Percentiles rank a stretch among this genome's conserved stretches.
phyloP scores from a whole-genome alignment of 2,113 vertebrate species.

The Melanocharis versteri region DNA sequence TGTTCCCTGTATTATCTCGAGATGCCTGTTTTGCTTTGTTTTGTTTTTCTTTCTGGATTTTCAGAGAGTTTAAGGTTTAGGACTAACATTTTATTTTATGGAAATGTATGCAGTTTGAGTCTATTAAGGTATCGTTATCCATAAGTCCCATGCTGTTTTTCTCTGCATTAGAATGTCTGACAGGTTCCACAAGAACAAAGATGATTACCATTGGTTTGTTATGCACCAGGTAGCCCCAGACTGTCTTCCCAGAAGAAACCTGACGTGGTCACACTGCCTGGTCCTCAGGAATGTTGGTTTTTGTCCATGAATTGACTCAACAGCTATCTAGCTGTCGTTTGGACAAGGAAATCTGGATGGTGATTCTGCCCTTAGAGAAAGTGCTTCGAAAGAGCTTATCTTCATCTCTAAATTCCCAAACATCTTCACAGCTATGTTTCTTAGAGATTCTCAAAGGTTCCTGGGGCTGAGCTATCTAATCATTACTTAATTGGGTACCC shows the following conservation, averaged over 20 bases:
- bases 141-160: neutral
- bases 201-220: fast-evolving
- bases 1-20: neutral
- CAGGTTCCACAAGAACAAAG: neutral
- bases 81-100: neutral
- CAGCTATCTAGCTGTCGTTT: neutral
- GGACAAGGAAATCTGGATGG: neutral
- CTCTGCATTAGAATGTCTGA: neutral
- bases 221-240: neutral
- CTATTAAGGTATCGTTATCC: neutral
- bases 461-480: neutral
- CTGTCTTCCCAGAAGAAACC: neutral
- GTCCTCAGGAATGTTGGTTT: neutral
- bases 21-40: neutral
- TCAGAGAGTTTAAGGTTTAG: neutral
- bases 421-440: neutral
- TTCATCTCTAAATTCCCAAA: neutral
- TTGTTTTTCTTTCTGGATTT: neutral
- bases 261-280: neutral
- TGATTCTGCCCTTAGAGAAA: neutral
- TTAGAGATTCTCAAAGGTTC: neutral
- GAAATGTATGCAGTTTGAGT: neutral
- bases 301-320: neutral
- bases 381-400: neutral
- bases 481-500: neutral